Base-by-base conservation (phyloP, 2,797 vertebrate species). In the Prunella strophiata region DNA sequence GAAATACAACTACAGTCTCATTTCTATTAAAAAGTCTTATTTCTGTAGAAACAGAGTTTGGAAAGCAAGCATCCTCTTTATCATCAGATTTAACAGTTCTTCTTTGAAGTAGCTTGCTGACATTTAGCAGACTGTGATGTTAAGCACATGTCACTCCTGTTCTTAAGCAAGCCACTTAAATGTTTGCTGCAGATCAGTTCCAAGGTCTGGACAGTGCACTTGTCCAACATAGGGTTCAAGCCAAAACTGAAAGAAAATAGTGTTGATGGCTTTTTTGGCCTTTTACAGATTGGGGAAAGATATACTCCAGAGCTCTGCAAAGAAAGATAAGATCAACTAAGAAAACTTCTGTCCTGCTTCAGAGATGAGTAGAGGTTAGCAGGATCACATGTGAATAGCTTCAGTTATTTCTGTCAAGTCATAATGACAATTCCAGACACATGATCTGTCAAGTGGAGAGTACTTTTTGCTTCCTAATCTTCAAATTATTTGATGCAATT, bases 321-420 rank as follows among this genome's bases (percentile, higher is more conserved):
- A 90, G 77, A 89, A 90, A 74, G 32, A 67, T 87, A 89, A 87
- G 45, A 62, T 88, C 67, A 91, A 21, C 74, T 79, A 62, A 89
- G 84, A 85, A 92, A 93, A 55, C 72, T 83, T 58, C 66, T 91
- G 29, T 85, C 67, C 71, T 79, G 79, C 74, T 61, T 89, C 43
- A 92, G 62, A 90, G 52, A 88, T 78, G 71, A 70, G 67, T 78
- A 55, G 63, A 50, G 59, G 71, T 79, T 93, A 91, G 75, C 80
- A 92, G 84, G 87, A 70, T 84, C 55, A 66, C 30, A 58, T 3
- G 1, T 58, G 51, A 75, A 87, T 17, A 76, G 55, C 68, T 76
- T 72, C 48, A 51, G 58, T 84, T 88, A 32, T 51, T 91, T 86
- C 47, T 95, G 20, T 89, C 40, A 74, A 43, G n/a, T 81, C 40